phyloP scores from a whole-genome alignment of 2,113 vertebrate species.

The Cyprinodon brontotheroides region DNA sequence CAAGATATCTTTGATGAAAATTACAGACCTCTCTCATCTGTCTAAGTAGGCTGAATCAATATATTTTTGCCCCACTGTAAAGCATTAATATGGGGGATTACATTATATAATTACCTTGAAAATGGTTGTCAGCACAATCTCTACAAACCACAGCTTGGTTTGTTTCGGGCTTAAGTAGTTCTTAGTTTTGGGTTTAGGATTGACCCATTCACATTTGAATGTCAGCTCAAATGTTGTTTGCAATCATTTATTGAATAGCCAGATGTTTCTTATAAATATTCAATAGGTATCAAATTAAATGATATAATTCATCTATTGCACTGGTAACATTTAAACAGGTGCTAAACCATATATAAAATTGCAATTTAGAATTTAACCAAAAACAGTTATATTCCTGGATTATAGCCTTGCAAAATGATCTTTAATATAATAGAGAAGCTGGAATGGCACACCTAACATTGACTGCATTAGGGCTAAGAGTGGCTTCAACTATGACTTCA shows the following conservation, averaged over 20 bases:
- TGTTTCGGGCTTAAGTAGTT: too few species aligned
- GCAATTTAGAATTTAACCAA: background rate
- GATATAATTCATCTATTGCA: background rate
- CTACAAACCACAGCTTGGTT: too few species aligned
- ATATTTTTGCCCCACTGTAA: too few species aligned
- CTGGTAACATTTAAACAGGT: background rate
- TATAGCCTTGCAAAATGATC: background rate
- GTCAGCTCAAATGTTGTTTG: background rate
- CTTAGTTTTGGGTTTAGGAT: too few species aligned
- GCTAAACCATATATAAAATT: background rate
- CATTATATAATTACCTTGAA: too few species aligned
- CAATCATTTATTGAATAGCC: background rate
- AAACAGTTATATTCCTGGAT: background rate
- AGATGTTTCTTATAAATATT: background rate
- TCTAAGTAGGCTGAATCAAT: too few species aligned
- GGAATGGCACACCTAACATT: slow-evolving; percentile 30
- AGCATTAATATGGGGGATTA: too few species aligned
- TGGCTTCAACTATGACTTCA: slow-evolving; percentile 46
- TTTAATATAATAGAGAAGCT: slow-evolving; percentile 19
- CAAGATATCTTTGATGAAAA: too few species aligned
- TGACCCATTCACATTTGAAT: too few species aligned
- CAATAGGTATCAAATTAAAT: background rate
- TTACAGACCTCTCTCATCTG: too few species aligned
- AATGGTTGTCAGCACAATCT: too few species aligned
- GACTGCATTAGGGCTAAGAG: slow-evolving; percentile 44